A percentile compares a stretch with the other conserved stretches of the same genome.
phyloP scores from a whole-genome alignment of 1,140 invertebrate genomes.

The Kradibia gibbosae region DNA sequence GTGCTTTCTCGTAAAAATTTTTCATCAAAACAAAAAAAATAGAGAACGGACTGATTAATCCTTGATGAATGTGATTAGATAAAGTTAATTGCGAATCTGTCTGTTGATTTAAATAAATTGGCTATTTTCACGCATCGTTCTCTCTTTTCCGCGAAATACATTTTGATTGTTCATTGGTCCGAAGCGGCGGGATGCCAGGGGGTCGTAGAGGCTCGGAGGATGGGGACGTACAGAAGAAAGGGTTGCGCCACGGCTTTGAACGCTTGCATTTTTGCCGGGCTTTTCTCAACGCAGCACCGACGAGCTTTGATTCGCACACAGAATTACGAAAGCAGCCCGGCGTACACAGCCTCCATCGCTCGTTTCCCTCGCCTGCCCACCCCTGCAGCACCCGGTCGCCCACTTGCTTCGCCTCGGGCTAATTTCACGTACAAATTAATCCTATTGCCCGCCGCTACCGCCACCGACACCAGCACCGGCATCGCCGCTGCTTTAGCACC shows the following conservation, averaged over 20 bases:
- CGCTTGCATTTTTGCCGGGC: constrained; percentile 16
- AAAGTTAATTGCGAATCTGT: background rate
- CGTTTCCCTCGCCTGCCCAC: background rate
- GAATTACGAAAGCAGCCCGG: constrained; percentile 9
- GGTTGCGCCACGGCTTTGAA: background rate
- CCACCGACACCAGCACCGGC: too few relatives aligned
- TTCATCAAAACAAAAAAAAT: too few relatives aligned
- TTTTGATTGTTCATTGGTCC: background rate
- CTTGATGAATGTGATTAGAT: background rate
- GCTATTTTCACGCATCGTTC: background rate
- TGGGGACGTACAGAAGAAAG: too few relatives aligned
- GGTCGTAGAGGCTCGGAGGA: too few relatives aligned
- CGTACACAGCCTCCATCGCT: too few relatives aligned
- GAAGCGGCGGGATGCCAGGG: too few relatives aligned
- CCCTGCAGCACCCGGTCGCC: background rate
- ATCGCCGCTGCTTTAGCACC: background rate
- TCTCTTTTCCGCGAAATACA: background rate
- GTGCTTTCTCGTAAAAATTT: too few relatives aligned
- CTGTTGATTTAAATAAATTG: background rate
- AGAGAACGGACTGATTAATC: background rate
- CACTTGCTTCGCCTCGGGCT: constrained; percentile 6
- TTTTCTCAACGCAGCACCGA: background rate
- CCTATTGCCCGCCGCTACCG: background rate
- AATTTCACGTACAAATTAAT: constrained; percentile 46
- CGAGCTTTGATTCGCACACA: background rate